Percentiles rank a stretch among this genome's conserved stretches.
phyloP scores from a whole-genome alignment of 2,797 vertebrate species.

The Tapirus indicus region DNA sequence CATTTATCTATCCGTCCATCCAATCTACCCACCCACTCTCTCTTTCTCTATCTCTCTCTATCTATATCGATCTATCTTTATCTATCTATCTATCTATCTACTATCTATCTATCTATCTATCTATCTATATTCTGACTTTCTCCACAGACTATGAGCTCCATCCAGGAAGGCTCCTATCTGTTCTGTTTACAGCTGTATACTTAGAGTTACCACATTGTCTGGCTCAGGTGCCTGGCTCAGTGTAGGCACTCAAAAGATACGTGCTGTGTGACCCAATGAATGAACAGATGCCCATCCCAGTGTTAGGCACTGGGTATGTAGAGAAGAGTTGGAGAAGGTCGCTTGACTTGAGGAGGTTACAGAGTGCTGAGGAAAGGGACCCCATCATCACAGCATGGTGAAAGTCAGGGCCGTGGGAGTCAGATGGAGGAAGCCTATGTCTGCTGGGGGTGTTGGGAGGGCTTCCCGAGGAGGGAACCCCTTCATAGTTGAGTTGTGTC shows the following conservation, averaged over 20 bases:
- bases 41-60: not conserved
- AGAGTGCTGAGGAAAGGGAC: not conserved
- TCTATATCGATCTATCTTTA: not conserved
- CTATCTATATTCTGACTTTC: not conserved
- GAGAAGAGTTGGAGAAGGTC: not conserved
- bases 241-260: rapidly evolving
- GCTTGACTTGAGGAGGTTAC: not conserved
- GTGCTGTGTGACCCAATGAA: rapidly evolving
- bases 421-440: rapidly evolving
- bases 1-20: not conserved
- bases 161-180: too few species aligned
- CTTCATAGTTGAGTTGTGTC: not conserved
- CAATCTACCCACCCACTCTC: not conserved
- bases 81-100: not conserved
- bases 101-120: not conserved
- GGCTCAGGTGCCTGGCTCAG: not conserved
- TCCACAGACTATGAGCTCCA: not conserved
- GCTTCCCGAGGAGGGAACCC: not conserved
- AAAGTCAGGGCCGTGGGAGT: not conserved
- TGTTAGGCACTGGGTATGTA: not conserved
- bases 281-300: rapidly evolving
- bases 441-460: not conserved
- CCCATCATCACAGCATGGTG: too few species aligned
- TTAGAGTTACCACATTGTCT: too few species aligned
- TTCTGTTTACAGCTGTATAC: not conserved